Conservation (phyloP, 2,797 vertebrate species). For the Peromyscus aztecus region DNA sequence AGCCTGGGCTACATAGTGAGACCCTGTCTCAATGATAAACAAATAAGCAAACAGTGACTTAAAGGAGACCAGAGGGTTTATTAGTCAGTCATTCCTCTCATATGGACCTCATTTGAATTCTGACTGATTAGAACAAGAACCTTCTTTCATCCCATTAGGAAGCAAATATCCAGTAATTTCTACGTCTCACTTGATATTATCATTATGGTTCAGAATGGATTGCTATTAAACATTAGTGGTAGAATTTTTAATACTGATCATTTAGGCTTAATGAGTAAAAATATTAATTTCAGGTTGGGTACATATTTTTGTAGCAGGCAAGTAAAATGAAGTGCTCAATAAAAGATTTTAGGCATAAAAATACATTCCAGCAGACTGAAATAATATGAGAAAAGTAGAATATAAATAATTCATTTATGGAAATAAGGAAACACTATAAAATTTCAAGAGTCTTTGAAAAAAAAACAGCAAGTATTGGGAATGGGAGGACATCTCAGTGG, state of each 20-base stretch:
- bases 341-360: slow-evolving; percentile 39
- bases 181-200: slow-evolving; percentile 23
- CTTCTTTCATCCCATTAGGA: slow-evolving; percentile 10
- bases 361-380: slow-evolving; percentile 20
- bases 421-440: slow-evolving; percentile 49
- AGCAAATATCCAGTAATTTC: slow-evolving; percentile 33
- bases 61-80: neutral
- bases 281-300: slow-evolving; percentile 50
- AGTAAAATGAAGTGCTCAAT: slow-evolving; percentile 48
- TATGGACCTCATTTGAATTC: slow-evolving; percentile 3
- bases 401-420: slow-evolving; percentile 58
- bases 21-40: neutral
- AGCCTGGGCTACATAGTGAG: neutral
- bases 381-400: slow-evolving; percentile 1
- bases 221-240: slow-evolving; percentile 15
- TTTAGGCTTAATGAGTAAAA: slow-evolving; percentile 20
- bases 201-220: slow-evolving; percentile 30
- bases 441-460: neutral
- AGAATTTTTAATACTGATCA: slow-evolving; percentile 39
- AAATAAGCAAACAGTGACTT: neutral
- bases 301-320: slow-evolving; percentile 42
- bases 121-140: slow-evolving; percentile 37
- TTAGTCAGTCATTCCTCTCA: neutral
- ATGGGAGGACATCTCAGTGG: neutral
- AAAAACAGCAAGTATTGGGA: neutral